phyloP scores from a whole-genome alignment of 2,888 invertebrate species.

The Blastobasis lacticolella region DNA sequence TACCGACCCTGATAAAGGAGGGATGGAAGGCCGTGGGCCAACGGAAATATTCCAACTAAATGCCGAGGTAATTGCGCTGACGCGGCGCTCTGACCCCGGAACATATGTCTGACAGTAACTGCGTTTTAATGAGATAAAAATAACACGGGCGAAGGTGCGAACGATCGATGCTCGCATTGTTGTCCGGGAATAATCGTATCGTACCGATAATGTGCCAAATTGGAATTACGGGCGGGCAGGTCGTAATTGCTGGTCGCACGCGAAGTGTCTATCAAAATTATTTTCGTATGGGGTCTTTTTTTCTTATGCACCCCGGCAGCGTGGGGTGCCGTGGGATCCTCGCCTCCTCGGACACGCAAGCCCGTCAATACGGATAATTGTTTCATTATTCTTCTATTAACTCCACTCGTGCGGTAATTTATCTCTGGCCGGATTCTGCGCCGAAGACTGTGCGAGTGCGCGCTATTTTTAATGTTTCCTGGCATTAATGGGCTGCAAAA shows the following conservation, averaged over 20 bases:
- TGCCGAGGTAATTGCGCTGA: constrained; percentile 3
- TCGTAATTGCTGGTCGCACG: constrained; percentile 64
- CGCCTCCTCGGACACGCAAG: constrained; percentile 53
- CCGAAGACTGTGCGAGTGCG: constrained; percentile 3
- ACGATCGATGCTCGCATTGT: constrained; percentile 46
- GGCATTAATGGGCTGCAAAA: constrained; percentile 15
- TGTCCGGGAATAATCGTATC: constrained; percentile 54
- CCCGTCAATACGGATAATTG: constrained; percentile 63
- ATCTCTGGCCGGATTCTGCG: constrained; percentile 24
- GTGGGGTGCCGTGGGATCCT: constrained; percentile 40
- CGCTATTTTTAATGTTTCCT: constrained; percentile 14
- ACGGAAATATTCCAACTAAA: constrained; percentile 1
- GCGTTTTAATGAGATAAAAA: constrained; percentile 51
- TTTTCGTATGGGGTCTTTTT: constrained; percentile 57
- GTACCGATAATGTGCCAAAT: constrained; percentile 69
- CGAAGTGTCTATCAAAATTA: constrained; percentile 73
- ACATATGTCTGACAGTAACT: constrained; percentile 39
- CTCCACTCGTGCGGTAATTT: constrained; percentile 56
- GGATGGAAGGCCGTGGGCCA: not conserved
- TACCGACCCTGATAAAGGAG: constrained; percentile 31
- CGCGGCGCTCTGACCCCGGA: constrained; percentile 12
- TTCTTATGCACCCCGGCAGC: constrained; percentile 48
- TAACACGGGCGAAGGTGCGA: constrained; percentile 50
- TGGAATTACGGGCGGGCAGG: constrained; percentile 48
- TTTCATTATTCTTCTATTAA: constrained; percentile 73